A percentile compares a stretch with the other conserved stretches of the same genome.
Conservation (phyloP, 2,888 invertebrate species). For the Serripes groenlandicus region DNA sequence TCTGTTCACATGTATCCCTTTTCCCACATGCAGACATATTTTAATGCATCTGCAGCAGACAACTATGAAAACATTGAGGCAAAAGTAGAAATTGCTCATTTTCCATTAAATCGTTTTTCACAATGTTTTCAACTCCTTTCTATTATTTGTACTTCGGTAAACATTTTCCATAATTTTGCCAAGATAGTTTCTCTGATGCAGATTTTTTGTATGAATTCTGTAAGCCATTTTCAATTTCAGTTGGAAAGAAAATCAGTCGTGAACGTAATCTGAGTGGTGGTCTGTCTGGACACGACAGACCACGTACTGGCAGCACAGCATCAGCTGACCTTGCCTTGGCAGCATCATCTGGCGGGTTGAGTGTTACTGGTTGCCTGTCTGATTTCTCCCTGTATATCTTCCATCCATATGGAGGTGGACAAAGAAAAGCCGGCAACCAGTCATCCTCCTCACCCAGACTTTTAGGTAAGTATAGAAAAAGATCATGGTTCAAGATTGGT, state of each 20-base stretch:
- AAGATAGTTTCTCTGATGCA: too few relatives aligned
- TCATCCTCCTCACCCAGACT: slow-evolving; percentile 52
- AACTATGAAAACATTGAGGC: too few relatives aligned
- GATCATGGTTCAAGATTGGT: too few relatives aligned
- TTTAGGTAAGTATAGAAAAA: slow-evolving; percentile 63
- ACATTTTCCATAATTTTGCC: neutral
- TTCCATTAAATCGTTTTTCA: too few relatives aligned
- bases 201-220: too few relatives aligned
- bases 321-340: slow-evolving; percentile 57
- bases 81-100: too few relatives aligned
- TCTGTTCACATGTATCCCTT: too few relatives aligned
- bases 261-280: slow-evolving; percentile 76
- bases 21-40: too few relatives aligned
- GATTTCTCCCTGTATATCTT: slow-evolving; percentile 99
- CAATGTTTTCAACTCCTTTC: too few relatives aligned
- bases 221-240: too few relatives aligned
- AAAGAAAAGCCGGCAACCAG: slow-evolving; percentile 80
- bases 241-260: slow-evolving; percentile 60
- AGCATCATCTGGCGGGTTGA: slow-evolving; percentile 90
- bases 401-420: slow-evolving; percentile 96
- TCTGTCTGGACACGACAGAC: slow-evolving; percentile 45
- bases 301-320: slow-evolving; percentile 70
- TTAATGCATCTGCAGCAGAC: too few relatives aligned
- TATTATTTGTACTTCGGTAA: too few relatives aligned
- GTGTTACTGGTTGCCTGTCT: slow-evolving; percentile 97